These are phyloP conservation scores for Podabrus alpinus DNA, from an alignment of 2,888 invertebrate genomes.

Conservation along the genomic window DNA sequence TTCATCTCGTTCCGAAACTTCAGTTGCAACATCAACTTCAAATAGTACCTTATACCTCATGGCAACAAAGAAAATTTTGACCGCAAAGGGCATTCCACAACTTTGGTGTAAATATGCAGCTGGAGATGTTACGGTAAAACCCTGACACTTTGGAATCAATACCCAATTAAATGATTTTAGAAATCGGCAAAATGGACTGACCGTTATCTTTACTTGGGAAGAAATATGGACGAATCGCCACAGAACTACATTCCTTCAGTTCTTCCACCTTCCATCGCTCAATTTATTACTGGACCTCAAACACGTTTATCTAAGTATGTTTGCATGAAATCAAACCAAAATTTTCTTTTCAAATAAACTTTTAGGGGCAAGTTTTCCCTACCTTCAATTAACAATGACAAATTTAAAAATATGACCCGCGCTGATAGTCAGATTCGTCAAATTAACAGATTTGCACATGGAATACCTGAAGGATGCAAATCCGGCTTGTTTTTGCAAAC, in stretches of 20 bases:
- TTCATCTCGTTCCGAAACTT: constrained; percentile 60
- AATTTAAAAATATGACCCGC: background rate
- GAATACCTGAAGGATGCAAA: constrained; percentile 56
- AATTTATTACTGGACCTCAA: constrained; percentile 43
- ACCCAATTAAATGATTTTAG: background rate
- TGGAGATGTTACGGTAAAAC: constrained; percentile 32
- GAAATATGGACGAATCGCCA: constrained; percentile 51
- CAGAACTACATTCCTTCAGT: constrained; percentile 50
- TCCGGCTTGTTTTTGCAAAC: constrained; percentile 54
- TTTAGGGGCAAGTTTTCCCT: background rate
- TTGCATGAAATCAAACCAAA: background rate
- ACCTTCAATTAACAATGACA: background rate
- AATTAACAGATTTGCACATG: constrained; percentile 56
- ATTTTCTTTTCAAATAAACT: background rate
- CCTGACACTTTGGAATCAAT: background rate
- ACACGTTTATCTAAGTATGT: constrained; percentile 26
- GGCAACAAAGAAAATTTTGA: constrained; percentile 48
- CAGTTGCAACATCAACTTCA: constrained; percentile 58
- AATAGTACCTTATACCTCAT: constrained; percentile 56
- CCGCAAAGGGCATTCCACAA: constrained; percentile 45
- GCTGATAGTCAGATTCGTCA: constrained; percentile 20
- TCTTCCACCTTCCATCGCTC: constrained; percentile 46
- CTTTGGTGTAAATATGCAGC: constrained; percentile 53
- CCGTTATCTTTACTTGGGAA: constrained; percentile 63
- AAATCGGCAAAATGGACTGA: constrained; percentile 57